These are phyloP conservation scores for Lithophane ornitopus DNA, from an alignment of 2,888 invertebrate genomes.

Conservation along the genomic window DNA sequence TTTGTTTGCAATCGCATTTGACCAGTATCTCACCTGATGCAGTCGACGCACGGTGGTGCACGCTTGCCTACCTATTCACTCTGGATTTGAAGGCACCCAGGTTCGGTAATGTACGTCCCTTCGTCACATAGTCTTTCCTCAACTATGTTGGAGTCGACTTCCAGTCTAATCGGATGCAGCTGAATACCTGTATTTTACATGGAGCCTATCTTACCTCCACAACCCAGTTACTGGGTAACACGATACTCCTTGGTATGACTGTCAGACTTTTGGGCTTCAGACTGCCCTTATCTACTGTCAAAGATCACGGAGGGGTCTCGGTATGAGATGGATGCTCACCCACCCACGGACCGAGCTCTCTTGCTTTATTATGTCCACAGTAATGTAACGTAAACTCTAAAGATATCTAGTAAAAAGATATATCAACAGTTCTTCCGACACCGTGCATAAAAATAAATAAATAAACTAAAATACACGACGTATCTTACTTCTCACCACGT, in stretches of 20 bases:
- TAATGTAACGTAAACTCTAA: slow-evolving; percentile 7
- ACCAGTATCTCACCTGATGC: background rate
- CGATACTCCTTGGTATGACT: background rate
- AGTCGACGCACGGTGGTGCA: too few relatives aligned
- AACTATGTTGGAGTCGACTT: background rate
- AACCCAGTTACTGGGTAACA: background rate
- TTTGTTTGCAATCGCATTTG: background rate
- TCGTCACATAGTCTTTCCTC: background rate
- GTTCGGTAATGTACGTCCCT: background rate
- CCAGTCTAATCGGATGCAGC: background rate
- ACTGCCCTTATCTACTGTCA: background rate
- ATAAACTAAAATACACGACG: slow-evolving; percentile 44
- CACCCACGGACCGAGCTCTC: too few relatives aligned
- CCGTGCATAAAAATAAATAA: slow-evolving; percentile 52
- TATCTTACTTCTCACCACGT: slow-evolving; percentile 51
- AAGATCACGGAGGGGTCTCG: background rate
- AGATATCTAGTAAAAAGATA: slow-evolving; percentile 20
- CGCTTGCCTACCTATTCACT: background rate
- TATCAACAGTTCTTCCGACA: slow-evolving; percentile 58
- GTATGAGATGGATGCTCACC: background rate
- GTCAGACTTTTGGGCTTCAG: background rate
- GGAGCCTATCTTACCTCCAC: background rate
- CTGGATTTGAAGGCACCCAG: background rate
- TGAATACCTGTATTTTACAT: background rate
- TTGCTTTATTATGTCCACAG: background rate